Evolutionary conservation across 2,888 invertebrate genomes (phyloP).

Genomic region (Cheilosia vulpina): DNA sequence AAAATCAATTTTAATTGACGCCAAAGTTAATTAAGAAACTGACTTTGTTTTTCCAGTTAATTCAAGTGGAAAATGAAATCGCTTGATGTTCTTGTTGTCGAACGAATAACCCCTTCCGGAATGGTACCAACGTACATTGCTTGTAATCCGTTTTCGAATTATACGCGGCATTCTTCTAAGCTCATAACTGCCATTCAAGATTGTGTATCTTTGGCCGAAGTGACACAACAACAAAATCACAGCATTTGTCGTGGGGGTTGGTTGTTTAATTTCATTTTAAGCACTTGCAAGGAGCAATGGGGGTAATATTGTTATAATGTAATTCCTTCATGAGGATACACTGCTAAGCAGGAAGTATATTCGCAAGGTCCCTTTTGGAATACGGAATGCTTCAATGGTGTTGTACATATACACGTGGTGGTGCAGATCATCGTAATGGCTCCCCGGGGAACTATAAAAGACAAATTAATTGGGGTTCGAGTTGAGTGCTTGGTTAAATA

Average conservation of each 20-base stretch:
- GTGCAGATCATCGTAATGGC: constrained; percentile 79
- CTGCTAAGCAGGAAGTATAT: constrained; percentile 42
- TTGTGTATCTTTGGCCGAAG: constrained; percentile 61
- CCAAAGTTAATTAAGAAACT: constrained; percentile 76
- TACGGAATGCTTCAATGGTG: constrained; percentile 38
- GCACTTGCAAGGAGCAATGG: constrained; percentile 58
- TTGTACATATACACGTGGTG: constrained; percentile 24
- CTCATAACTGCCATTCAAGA: constrained; percentile 68
- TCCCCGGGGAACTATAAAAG: constrained; percentile 83
- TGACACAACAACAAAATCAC: constrained; percentile 67
- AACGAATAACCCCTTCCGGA: constrained; percentile 61
- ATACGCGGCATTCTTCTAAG: constrained; percentile 57
- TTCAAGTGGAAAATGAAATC: constrained; percentile 77
- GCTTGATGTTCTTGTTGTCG: constrained; percentile 74
- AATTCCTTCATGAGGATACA: constrained; percentile 58
- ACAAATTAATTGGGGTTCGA: constrained; percentile 83
- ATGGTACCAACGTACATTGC: constrained; percentile 22
- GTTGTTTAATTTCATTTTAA: constrained; percentile 74
- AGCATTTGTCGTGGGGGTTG: constrained; percentile 62
- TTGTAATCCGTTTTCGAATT: constrained; percentile 73
- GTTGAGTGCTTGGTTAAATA: constrained; percentile 77
- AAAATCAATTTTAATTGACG: constrained; percentile 72
- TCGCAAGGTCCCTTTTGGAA: constrained; percentile 47
- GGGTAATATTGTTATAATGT: constrained; percentile 64
- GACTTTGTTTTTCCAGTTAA: constrained; percentile 76